These are phyloP conservation scores for Agelaius phoeniceus DNA, from an alignment of 2,113 vertebrate genomes.

Conservation along the genomic window DNA sequence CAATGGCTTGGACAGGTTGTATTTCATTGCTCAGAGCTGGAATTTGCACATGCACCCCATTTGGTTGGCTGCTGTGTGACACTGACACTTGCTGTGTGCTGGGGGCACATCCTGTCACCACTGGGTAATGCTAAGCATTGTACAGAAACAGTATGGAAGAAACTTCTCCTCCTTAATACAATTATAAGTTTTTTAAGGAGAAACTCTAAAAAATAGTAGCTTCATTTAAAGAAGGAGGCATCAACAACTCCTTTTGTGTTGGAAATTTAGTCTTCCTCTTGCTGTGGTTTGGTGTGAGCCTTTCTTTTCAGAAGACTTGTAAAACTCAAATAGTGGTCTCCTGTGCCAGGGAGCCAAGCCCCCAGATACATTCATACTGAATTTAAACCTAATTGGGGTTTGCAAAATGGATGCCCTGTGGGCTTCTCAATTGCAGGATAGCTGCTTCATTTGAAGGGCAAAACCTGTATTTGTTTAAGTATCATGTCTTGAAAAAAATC, in stretches of 20 bases:
- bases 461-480: background rate
- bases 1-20: background rate
- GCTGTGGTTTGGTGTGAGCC: background rate
- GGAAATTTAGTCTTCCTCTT: background rate
- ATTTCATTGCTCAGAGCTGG: background rate
- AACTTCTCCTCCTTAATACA: background rate
- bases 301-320: background rate
- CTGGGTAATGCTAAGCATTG: background rate
- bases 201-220: background rate
- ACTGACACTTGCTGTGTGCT: accelerated
- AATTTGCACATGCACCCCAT: background rate
- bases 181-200: background rate
- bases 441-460: background rate
- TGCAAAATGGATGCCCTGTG: background rate
- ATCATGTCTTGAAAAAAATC: background rate
- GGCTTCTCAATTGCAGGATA: background rate
- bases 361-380: background rate
- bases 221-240: background rate
- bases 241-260: background rate
- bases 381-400: background rate
- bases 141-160: background rate
- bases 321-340: background rate
- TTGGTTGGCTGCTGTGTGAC: background rate
- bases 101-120: accelerated
- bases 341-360: background rate